Percentiles rank a stretch among this genome's conserved stretches.
Evolutionary conservation across 2,113 vertebrate species (phyloP).

Genomic region (Isichthys henryi): DNA sequence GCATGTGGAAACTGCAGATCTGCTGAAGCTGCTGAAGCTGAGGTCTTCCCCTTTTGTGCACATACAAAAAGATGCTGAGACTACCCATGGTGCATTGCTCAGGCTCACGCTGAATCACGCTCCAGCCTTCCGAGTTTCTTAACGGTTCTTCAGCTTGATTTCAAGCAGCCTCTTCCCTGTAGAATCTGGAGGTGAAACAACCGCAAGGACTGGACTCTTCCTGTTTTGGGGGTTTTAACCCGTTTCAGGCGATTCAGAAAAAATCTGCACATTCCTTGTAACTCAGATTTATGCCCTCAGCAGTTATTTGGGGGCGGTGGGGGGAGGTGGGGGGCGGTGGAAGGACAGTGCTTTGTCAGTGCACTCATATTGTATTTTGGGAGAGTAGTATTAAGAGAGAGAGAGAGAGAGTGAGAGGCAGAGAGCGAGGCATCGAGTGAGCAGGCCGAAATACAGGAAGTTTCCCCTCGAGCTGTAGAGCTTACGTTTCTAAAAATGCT

Average conservation of each 20-base stretch:
- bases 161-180: neutral
- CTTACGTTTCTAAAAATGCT: neutral
- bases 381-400: neutral
- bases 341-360: neutral
- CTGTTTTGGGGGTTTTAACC: neutral
- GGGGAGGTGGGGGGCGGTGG: neutral
- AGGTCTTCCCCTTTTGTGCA: neutral
- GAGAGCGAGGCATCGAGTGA: neutral
- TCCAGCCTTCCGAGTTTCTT: neutral
- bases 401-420: neutral
- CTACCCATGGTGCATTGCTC: neutral
- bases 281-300: neutral
- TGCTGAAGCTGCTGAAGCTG: neutral
- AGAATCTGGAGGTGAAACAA: neutral
- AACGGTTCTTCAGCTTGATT: neutral
- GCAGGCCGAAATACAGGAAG: constrained; percentile 5
- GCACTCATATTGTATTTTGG: neutral
- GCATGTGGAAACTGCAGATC: neutral
- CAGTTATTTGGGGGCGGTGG: neutral
- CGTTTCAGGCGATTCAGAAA: neutral
- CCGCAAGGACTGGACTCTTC: neutral
- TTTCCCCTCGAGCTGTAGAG: neutral
- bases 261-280: neutral
- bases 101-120: neutral
- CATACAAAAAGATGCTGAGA: neutral